Base-by-base conservation (phyloP, 30 jellyfish, hydroid and myxozoan species). In the Hydra vulgaris region DNA sequence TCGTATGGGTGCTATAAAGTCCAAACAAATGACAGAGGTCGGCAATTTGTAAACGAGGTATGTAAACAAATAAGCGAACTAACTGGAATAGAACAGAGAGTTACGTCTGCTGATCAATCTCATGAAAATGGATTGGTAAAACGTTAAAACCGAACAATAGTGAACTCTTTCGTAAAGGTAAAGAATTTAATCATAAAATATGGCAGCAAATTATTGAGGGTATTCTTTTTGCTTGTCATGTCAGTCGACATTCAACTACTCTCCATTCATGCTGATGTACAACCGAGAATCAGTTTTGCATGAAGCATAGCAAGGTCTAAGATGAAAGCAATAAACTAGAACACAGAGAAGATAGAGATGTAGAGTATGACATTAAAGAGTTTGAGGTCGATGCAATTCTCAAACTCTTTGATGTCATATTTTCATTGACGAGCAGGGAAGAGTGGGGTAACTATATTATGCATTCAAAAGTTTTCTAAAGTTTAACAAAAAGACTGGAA, bases 111-210 rank as follows among this genome's bases (percentile, higher is more conserved):
- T 27, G 24, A 0, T 76, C 84, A 54, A 16, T 12, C 84, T 25
- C 79, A 76, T 12, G 79, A 76, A n/a, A n/a, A 76, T 76, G 79
- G 84, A 19, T 76, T 74, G 82, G 18, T 25, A 76, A 16, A 68
- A 53, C 84, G 23, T 25, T 81, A 76, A 53, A 76, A 76, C 79
- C 78, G 84, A 76, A 53, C 23, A 27, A 76, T 76, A 25, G 26
- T 22, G 27, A 53, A 76, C 78, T 76, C 0, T 25, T 53, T 76
- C 15, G 84, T 73, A 23, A 76, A 76, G 0, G 79, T 76, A 17
- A 22, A n/a, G n/a, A n/a, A n/a, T n/a, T n/a, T n/a, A n/a, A n/a
- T n/a, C n/a, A n/a, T n/a, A 22, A 74, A 74, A 18, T 18, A 15
- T 21, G 27, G 18, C 82, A 76, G 19, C 19, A 22, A 18, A 74